These are phyloP conservation scores for Dorcus parallelipipedus DNA, from an alignment of 2,888 invertebrate genomes.

Conservation along the genomic window DNA sequence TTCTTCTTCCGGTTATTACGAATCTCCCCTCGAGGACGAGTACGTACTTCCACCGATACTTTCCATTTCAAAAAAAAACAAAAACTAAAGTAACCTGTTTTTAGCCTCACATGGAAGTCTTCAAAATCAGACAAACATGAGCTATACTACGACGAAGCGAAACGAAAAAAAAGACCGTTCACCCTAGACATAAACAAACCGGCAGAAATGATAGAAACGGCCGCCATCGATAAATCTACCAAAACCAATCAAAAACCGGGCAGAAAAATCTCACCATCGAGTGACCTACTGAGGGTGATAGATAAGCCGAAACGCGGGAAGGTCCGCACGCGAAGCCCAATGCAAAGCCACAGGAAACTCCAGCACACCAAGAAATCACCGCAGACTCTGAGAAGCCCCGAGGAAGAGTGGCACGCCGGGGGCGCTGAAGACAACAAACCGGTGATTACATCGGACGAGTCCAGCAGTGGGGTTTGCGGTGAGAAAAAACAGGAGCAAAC, in stretches of 20 bases:
- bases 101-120: conserved; percentile 51
- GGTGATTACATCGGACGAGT: conserved; percentile 48
- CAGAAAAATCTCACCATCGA: conserved; percentile 32
- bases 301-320: conserved; percentile 45
- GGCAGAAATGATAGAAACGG: conserved; percentile 41
- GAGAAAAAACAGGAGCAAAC: conserved; percentile 31
- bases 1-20: conserved; percentile 72
- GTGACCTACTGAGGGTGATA: conserved; percentile 32
- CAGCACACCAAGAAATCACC: conserved; percentile 37
- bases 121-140: conserved; percentile 39
- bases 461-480: conserved; percentile 44
- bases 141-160: conserved; percentile 67
- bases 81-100: conserved; percentile 1
- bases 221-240: background rate
- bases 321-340: conserved; percentile 44
- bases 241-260: conserved; percentile 21
- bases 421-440: conserved; percentile 18
- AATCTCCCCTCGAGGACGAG: conserved; percentile 69
- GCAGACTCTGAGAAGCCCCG: conserved; percentile 40
- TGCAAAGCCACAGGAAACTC: conserved; percentile 41
- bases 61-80: background rate
- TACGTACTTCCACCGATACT: conserved; percentile 43
- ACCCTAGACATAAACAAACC: conserved; percentile 67
- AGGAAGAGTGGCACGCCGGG: conserved; percentile 21
- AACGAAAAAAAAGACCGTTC: conserved; percentile 70